Conservation (phyloP, 2,113 vertebrate genomes). For the Anoplopoma fimbria region DNA sequence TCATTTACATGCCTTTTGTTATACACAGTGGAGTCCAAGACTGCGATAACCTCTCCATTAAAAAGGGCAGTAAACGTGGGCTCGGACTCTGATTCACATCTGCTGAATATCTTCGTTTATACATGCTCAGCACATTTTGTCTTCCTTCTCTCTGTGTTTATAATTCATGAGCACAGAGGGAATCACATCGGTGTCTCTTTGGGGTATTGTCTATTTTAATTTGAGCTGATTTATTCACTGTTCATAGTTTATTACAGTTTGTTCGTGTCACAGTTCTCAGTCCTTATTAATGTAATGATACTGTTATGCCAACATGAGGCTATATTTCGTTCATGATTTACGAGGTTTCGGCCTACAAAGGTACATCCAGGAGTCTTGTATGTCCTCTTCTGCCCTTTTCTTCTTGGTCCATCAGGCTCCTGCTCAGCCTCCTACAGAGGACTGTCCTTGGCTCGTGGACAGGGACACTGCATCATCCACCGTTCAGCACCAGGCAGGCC, state of each 20-base stretch:
- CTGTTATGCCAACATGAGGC: conserved; percentile 15
- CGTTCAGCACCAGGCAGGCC: conserved; percentile 45
- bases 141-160: conserved; percentile 41
- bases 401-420: conserved; percentile 47
- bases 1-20: conserved; percentile 71
- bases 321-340: conserved; percentile 38
- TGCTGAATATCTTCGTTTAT: conserved; percentile 44
- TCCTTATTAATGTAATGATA: conserved; percentile 57
- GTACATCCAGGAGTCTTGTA: conserved; percentile 16
- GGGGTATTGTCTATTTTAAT: conserved; percentile 39
- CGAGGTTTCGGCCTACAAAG: conserved; percentile 26
- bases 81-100: conserved; percentile 23
- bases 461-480: conserved; percentile 69
- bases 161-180: conserved; percentile 54
- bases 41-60: conserved; percentile 56
- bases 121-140: conserved; percentile 47
- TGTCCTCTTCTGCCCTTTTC: conserved; percentile 38
- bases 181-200: conserved; percentile 35
- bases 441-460: conserved; percentile 68
- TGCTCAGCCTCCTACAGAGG: conserved; percentile 49
- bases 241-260: conserved; percentile 25
- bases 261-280: conserved; percentile 40
- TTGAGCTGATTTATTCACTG: conserved; percentile 53
- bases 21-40: conserved; percentile 40
- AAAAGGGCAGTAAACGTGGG: conserved; percentile 48